These are phyloP conservation scores for Drosophila neocordata DNA, from an alignment of 1,140 invertebrate genomes.

Conservation along the genomic window DNA sequence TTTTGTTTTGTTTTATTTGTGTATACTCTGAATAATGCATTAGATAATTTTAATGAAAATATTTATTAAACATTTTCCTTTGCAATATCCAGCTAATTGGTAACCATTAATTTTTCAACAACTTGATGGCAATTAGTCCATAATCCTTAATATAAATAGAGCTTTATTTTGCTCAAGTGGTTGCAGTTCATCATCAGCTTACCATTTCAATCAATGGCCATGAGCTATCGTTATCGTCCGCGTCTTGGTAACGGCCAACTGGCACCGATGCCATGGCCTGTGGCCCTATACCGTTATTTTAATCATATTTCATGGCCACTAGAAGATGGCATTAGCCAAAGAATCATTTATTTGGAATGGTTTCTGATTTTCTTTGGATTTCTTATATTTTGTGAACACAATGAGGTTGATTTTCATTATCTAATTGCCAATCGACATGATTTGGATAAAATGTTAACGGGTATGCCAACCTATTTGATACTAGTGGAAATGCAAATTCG, in stretches of 20 bases:
- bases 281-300: constrained; percentile 51
- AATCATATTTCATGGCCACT: constrained; percentile 66
- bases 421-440: constrained; percentile 47
- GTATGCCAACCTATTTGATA: constrained; percentile 64
- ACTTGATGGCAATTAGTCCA: constrained; percentile 50
- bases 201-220: constrained; percentile 14
- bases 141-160: constrained; percentile 47
- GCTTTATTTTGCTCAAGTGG: not conserved
- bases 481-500: constrained; percentile 66
- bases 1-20: not conserved
- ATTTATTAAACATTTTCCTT: constrained; percentile 3
- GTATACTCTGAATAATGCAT: constrained; percentile 10
- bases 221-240: constrained; percentile 48
- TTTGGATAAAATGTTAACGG: constrained; percentile 62
- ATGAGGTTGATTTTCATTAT: constrained; percentile 63
- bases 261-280: constrained; percentile 55
- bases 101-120: constrained; percentile 44
- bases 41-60: constrained; percentile 10
- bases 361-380: constrained; percentile 49
- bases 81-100: not conserved
- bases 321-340: constrained; percentile 42
- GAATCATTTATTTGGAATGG: constrained; percentile 30
- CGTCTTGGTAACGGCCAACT: constrained; percentile 43
- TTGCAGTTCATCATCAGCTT: constrained; percentile 10
- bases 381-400: constrained; percentile 51